A percentile compares a stretch with the other conserved stretches of the same genome.
Conservation (phyloP, 2,797 vertebrate species). For the Enteromius argenteus region DNA sequence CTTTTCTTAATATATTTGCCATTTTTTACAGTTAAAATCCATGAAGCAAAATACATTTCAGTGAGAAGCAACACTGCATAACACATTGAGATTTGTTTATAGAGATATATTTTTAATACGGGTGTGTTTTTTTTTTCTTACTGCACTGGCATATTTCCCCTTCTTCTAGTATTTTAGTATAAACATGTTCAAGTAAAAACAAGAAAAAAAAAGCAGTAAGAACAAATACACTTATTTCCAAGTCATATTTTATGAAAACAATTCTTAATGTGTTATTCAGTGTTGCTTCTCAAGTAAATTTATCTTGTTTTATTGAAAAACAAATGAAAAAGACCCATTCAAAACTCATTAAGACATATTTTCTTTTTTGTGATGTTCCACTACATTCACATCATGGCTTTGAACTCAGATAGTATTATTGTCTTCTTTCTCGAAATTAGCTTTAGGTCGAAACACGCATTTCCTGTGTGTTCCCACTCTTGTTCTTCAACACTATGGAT, state of each 20-base stretch:
- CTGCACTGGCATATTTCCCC: background rate
- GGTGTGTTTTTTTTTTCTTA: background rate
- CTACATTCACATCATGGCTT: background rate
- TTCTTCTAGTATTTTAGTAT: background rate
- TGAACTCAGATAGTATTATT: background rate
- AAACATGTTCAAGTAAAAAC: background rate
- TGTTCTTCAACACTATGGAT: background rate
- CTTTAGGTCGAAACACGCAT: background rate
- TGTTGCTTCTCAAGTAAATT: background rate
- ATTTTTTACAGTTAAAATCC: background rate
- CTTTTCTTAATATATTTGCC: background rate
- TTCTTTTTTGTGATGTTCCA: background rate
- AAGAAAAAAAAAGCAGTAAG: background rate
- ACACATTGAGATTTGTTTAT: background rate
- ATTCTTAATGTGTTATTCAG: background rate
- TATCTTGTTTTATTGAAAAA: background rate
- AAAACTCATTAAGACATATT: background rate
- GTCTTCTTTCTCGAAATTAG: background rate
- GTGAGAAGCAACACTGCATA: background rate
- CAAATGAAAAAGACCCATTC: slow-evolving; percentile 1
- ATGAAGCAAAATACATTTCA: background rate
- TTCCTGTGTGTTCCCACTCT: background rate
- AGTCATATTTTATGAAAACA: background rate
- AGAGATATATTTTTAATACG: background rate
- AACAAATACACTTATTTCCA: background rate